Percentiles rank a stretch among this genome's conserved stretches.
Evolutionary conservation across 2,797 vertebrate species (phyloP).

Genomic region (Cossypha heuglini): DNA sequence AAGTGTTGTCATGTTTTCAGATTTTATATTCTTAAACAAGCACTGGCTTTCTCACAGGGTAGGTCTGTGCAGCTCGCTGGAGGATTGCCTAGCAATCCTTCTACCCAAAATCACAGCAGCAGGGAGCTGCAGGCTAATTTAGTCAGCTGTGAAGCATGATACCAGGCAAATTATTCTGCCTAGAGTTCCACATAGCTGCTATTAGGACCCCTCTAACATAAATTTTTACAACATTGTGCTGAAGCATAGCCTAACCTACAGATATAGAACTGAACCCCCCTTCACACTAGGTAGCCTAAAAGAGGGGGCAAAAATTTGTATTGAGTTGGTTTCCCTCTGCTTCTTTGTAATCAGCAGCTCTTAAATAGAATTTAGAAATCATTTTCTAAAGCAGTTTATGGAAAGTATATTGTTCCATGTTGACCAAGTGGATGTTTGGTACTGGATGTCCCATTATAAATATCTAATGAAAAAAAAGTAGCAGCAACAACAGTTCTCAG

Average conservation of each 20-base stretch:
- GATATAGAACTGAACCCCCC: background rate
- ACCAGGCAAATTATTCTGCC: background rate
- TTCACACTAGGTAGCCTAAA: background rate
- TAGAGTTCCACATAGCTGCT: background rate
- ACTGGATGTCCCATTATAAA: background rate
- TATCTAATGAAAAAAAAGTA: background rate
- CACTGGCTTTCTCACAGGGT: background rate
- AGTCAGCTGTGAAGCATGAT: background rate
- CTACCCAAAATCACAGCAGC: background rate
- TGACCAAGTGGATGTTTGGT: background rate
- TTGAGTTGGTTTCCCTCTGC: background rate
- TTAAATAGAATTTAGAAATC: background rate
- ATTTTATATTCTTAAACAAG: background rate
- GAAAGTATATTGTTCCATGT: background rate
- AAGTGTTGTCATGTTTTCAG: background rate
- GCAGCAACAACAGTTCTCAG: background rate
- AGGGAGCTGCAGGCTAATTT: slow-evolving; percentile 18
- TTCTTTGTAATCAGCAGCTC: background rate
- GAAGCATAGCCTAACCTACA: background rate
- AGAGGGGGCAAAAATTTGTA: background rate
- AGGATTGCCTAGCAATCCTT: background rate
- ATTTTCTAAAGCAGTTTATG: background rate
- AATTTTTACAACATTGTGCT: background rate
- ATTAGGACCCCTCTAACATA: background rate
- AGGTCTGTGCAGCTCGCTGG: background rate